Conservation (phyloP, 2,888 invertebrate species). For the Craniophora ligustri region DNA sequence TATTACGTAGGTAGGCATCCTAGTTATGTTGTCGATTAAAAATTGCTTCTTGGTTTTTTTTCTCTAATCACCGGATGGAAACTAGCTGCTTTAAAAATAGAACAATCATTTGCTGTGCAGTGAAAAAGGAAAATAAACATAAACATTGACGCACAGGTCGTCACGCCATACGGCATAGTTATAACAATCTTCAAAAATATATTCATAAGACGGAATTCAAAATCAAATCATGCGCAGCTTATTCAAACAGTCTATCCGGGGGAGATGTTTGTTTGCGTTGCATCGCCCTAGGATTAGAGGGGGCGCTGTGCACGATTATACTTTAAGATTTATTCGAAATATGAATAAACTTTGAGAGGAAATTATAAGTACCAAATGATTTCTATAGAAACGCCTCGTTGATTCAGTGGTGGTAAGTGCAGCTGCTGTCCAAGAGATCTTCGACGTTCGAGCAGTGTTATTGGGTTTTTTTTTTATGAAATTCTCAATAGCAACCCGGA, state of each 20-base stretch:
- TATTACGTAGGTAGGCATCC: too few relatives aligned
- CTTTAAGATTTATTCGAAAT: conserved; percentile 26
- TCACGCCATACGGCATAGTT: conserved; percentile 33
- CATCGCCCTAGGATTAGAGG: conserved; percentile 68
- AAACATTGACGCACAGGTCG: conserved; percentile 14
- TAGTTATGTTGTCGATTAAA: background rate
- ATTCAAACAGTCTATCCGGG: conserved; percentile 56
- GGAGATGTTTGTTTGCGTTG: conserved; percentile 73
- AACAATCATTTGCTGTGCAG: background rate
- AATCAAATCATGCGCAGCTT: conserved; percentile 55
- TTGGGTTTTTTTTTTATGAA: too few relatives aligned
- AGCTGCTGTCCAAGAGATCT: too few relatives aligned
- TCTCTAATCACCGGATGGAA: background rate
- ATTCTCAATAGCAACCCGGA: too few relatives aligned
- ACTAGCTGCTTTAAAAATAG: background rate
- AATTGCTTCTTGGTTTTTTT: too few relatives aligned
- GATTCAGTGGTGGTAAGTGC: too few relatives aligned
- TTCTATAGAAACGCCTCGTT: too few relatives aligned
- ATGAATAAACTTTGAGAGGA: conserved; percentile 7
- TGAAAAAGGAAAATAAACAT: background rate
- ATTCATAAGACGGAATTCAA: conserved; percentile 44
- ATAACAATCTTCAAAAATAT: conserved; percentile 50
- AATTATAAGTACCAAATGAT: too few relatives aligned
- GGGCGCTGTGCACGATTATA: conserved; percentile 36
- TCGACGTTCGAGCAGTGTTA: too few relatives aligned